These are phyloP conservation scores for Mareca penelope DNA, from an alignment of 2,797 vertebrate species.

Conservation along the genomic window DNA sequence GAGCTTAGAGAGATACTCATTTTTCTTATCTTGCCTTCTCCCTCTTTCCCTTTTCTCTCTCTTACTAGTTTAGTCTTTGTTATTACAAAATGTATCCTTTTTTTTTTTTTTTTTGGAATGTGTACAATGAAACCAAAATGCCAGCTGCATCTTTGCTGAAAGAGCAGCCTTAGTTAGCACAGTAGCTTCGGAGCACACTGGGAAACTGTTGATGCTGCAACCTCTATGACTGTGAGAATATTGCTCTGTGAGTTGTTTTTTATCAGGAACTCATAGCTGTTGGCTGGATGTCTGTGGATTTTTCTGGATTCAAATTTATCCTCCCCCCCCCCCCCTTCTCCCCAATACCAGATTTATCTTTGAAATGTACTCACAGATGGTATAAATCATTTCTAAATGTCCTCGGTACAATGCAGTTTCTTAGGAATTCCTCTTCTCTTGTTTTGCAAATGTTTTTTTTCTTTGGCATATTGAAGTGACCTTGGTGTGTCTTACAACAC, in stretches of 20 bases:
- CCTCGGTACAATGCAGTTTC: constrained; percentile 48
- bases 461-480: constrained; percentile 76
- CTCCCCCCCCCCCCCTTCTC: not conserved
- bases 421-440: constrained; percentile 74
- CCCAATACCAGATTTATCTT: constrained; percentile 68
- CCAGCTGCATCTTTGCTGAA: constrained; percentile 56
- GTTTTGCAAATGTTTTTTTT: constrained; percentile 68
- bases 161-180: constrained; percentile 58
- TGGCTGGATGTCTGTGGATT: constrained; percentile 72
- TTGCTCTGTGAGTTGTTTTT: constrained; percentile 69
- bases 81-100: constrained; percentile 55
- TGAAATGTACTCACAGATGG: constrained; percentile 62
- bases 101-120: constrained; percentile 61
- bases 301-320: constrained; percentile 71
- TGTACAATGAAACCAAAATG: constrained; percentile 49
- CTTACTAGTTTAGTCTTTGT: constrained; percentile 43
- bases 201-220: constrained; percentile 72
- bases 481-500: constrained; percentile 83
- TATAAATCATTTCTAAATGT: constrained; percentile 70
- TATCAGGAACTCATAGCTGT: constrained; percentile 72
- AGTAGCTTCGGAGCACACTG: constrained; percentile 62
- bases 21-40: constrained; percentile 7
- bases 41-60: constrained; percentile 40
- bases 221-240: constrained; percentile 73
- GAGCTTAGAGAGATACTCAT: not conserved